A percentile compares a stretch with the other conserved stretches of the same genome.
These are phyloP conservation scores for Aphidoletes aphidimyza DNA, from an alignment of 2,888 invertebrate species.

Conservation along the genomic window DNA sequence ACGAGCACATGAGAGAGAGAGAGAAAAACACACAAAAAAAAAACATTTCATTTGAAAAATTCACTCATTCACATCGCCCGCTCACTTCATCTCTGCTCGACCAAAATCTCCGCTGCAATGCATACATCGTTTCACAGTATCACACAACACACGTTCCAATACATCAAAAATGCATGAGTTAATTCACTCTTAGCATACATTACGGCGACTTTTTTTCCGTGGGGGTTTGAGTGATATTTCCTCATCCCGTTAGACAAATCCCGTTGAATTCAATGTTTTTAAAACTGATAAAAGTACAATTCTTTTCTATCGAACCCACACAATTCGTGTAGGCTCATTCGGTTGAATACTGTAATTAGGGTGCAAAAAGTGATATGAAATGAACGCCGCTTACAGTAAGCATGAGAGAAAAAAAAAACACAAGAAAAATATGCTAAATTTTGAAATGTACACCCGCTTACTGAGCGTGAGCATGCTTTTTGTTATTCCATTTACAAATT, in stretches of 20 bases:
- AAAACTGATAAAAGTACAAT: neutral
- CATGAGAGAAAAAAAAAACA: neutral
- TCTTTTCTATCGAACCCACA: too few relatives aligned
- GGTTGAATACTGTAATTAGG: neutral
- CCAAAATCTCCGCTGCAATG: slow-evolving; percentile 26
- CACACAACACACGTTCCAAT: neutral
- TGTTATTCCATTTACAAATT: neutral
- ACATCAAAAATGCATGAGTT: slow-evolving; percentile 43
- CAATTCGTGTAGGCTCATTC: neutral
- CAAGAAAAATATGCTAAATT: neutral
- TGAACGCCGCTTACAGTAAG: too few relatives aligned
- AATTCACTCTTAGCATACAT: slow-evolving; percentile 23
- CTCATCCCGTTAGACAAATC: neutral
- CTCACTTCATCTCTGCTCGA: neutral
- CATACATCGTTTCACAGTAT: neutral
- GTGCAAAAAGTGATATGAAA: neutral
- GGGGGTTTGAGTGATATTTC: slow-evolving; percentile 22
- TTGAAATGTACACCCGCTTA: slow-evolving; percentile 8
- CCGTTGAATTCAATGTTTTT: too few relatives aligned
- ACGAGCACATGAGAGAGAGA: too few relatives aligned
- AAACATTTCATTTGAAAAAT: neutral
- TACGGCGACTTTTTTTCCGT: neutral
- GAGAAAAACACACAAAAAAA: too few relatives aligned
- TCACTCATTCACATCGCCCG: neutral
- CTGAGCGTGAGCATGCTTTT: neutral